Evolutionary conservation across 1,140 invertebrate species (phyloP), one percentile per base, ranked within the genome.

Genomic region (Dreissena rostriformis): DNA sequence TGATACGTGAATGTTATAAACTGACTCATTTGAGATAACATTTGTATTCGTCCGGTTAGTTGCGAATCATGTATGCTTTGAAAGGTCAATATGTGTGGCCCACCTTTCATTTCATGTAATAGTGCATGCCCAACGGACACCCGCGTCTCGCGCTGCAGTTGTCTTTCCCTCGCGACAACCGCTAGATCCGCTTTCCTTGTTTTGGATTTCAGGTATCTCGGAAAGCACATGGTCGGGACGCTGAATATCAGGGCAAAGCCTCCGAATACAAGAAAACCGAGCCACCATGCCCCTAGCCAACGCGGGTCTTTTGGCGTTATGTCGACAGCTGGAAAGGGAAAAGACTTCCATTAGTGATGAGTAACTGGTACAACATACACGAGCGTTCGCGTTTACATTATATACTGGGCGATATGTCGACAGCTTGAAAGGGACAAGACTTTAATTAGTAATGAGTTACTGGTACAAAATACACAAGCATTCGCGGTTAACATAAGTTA

Each of bases 281-380:
- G 96, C 97, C 97, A 98, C 97, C 97, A 98, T 95, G 98, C 97
- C 26, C 97, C 97, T 19, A 98, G 96, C 96, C 97, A 98, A 75
- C 88, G 80, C 26, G 88, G 88, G 74, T 92, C 89, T 7, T 39
- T 52, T 0, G 87, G 86, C 12, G 73, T 79, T n/a, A 88, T 86
- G 24, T 77, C 53, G 12, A 85, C 85, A 39, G 79, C 86, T 89
- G 75, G 28, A 86, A 81, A 67, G 28, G 65, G 15, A 39, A 39
- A 39, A 8, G 4, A 39, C 39, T 39, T n/a, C 39, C 4, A 2
- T 39, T 39, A 2, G 39, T 39, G 8, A 39, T 8, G 2, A 8
- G 39, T 39, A 39, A 8, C 8, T 5, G 8, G 39, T 39, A 39
- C 39, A 39, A 39, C 39, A 39, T 39, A 39, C 2, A 39, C 39